Percentiles rank a stretch among this genome's conserved stretches.
Conservation (phyloP, 2,888 invertebrate species). For the Asteroscopus sphinx region DNA sequence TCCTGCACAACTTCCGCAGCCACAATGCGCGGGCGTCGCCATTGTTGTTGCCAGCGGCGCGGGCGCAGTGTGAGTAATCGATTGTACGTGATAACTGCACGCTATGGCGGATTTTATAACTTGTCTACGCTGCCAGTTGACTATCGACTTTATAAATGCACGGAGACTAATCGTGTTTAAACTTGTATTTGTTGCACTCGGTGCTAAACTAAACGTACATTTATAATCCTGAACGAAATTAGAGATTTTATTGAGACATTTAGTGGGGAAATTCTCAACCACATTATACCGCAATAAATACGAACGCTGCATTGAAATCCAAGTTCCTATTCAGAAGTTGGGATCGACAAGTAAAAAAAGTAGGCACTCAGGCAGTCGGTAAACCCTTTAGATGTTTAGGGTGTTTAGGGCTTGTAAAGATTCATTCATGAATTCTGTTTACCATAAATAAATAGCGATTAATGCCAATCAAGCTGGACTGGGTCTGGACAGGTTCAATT, state of each 20-base stretch:
- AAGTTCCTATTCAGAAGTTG: conserved; percentile 4
- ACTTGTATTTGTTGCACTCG: conserved; percentile 2
- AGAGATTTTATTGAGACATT: background rate
- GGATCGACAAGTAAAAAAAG: conserved; percentile 33
- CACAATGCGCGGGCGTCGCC: conserved; percentile 61
- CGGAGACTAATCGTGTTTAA: conserved; percentile 1
- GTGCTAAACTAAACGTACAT: background rate
- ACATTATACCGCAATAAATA: background rate
- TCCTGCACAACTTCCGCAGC: conserved; percentile 80
- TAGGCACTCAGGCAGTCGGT: conserved; percentile 3
- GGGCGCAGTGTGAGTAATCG: conserved; percentile 36
- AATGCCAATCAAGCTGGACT: conserved; percentile 6
- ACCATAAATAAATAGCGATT: conserved; percentile 30
- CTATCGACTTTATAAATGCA: conserved; percentile 1
- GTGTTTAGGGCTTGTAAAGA: conserved; percentile 6
- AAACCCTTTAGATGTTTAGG: too few relatives aligned
- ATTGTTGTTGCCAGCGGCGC: conserved; percentile 52
- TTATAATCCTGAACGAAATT: background rate
- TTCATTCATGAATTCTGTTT: conserved; percentile 16
- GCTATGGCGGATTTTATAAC: conserved; percentile 33
- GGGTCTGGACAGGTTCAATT: conserved; percentile 38
- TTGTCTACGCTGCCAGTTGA: conserved; percentile 23
- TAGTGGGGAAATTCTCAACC: background rate
- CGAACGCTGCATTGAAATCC: conserved; percentile 4
- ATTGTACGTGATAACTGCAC: conserved; percentile 47